These are phyloP conservation scores for Danaus chrysippus DNA, from an alignment of 2,888 invertebrate genomes.

Conservation along the genomic window DNA sequence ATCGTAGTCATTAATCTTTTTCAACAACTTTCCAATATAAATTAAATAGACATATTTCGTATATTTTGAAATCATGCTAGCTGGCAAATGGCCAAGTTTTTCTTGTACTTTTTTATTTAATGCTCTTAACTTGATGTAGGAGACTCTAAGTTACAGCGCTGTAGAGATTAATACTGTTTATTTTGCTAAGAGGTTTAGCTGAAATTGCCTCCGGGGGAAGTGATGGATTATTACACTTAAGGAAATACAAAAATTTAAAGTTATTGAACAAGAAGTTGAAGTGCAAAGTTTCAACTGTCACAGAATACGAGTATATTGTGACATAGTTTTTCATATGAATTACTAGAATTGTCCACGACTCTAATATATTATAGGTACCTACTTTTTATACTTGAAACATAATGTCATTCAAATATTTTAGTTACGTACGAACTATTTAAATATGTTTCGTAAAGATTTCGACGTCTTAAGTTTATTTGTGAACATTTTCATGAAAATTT, in stretches of 20 bases:
- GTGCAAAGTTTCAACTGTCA: not conserved
- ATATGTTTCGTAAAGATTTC: no score
- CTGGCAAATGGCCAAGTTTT: constrained; percentile 58
- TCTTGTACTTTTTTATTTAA: constrained; percentile 60
- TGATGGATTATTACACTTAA: constrained; percentile 24
- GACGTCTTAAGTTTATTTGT: no score
- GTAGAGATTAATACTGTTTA: constrained; percentile 63
- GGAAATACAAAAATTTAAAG: constrained; percentile 24
- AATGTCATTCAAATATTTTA: no score
- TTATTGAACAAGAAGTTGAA: constrained; percentile 15
- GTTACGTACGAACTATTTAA: no score
- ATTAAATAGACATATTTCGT: constrained; percentile 13
- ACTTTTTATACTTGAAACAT: no score
- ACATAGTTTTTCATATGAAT: no score
- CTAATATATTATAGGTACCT: no score
- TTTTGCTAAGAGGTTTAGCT: constrained; percentile 62
- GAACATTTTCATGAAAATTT: no score
- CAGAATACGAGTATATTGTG: no score
- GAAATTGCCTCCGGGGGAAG: constrained; percentile 49
- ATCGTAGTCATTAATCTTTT: constrained; percentile 1
- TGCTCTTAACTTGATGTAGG: constrained; percentile 72
- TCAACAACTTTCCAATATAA: not conserved
- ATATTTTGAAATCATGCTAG: constrained; percentile 32
- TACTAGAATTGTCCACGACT: no score
- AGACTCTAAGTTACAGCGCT: constrained; percentile 56